A percentile compares a stretch with the other conserved stretches of the same genome.
These are phyloP conservation scores for Myotis brandtii DNA, from an alignment of 2,113 vertebrate genomes.

Conservation along the genomic window DNA sequence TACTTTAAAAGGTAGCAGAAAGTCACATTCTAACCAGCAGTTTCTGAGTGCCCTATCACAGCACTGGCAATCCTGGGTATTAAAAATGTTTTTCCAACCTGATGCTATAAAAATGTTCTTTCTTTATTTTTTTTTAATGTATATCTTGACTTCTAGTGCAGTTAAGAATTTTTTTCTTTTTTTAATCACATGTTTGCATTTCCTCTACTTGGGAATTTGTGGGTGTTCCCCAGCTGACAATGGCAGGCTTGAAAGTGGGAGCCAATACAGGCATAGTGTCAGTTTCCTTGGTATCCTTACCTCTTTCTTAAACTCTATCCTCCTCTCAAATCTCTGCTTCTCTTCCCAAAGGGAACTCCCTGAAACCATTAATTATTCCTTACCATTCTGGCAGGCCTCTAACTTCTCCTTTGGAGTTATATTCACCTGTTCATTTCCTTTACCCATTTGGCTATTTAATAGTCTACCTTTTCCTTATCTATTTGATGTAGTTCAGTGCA, in stretches of 20 bases:
- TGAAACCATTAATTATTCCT: not conserved
- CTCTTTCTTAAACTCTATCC: not conserved
- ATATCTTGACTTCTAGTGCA: not conserved
- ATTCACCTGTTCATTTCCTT: conserved; percentile 25
- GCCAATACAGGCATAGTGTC: no score
- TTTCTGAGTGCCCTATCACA: not conserved
- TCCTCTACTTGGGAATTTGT: not conserved
- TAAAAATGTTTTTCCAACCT: not conserved
- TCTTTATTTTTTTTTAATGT: not conserved
- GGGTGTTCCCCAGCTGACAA: not conserved
- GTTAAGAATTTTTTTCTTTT: not conserved
- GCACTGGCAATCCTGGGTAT: not conserved
- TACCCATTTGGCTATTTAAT: not conserved
- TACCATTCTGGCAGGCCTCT: not conserved
- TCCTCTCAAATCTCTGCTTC: not conserved
- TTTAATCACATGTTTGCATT: not conserved
- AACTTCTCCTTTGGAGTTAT: not conserved
- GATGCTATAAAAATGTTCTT: not conserved
- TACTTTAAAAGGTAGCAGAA: not conserved
- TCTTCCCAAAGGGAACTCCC: not conserved
- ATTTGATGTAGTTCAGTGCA: not conserved
- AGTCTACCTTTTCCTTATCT: not conserved
- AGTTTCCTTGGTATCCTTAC: not conserved
- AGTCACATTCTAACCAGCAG: not conserved
- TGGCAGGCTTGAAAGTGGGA: not conserved